phyloP scores from a whole-genome alignment of 2,113 vertebrate species.

The Crotalus tigris region DNA sequence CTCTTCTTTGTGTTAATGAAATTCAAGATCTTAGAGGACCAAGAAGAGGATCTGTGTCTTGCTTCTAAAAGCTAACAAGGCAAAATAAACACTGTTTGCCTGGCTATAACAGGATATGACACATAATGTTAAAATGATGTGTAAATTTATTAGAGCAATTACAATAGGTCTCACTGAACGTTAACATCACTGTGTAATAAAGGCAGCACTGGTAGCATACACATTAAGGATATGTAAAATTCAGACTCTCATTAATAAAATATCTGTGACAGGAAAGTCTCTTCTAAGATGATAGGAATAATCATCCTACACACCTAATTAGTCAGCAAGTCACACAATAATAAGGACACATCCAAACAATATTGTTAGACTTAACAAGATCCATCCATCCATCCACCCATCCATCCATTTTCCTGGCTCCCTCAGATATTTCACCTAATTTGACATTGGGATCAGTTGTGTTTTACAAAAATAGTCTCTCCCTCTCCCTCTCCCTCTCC shows the following conservation, averaged over 20 bases:
- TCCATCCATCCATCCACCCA: background rate
- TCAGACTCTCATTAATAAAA: background rate
- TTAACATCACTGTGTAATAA: background rate
- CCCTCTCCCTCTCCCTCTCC: background rate
- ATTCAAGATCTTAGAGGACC: background rate
- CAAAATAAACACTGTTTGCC: background rate
- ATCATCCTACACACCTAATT: background rate
- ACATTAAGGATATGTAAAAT: background rate
- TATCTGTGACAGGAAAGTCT: background rate
- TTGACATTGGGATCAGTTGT: background rate
- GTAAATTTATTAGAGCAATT: background rate
- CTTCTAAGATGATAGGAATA: background rate
- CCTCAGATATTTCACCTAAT: background rate
- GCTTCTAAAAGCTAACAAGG: background rate
- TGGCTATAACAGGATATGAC: constrained; percentile 7
- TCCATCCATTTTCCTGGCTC: background rate
- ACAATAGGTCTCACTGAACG: background rate
- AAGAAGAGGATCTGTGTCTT: background rate
- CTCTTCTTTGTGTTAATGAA: constrained; percentile 26
- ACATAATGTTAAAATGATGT: background rate
- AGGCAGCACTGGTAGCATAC: background rate
- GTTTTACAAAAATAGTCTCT: background rate
- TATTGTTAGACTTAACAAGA: background rate
- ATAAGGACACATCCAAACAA: background rate
- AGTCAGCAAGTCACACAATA: background rate